Base-by-base conservation (phyloP, 2,888 invertebrate genomes). In the Erebia aethiops region DNA sequence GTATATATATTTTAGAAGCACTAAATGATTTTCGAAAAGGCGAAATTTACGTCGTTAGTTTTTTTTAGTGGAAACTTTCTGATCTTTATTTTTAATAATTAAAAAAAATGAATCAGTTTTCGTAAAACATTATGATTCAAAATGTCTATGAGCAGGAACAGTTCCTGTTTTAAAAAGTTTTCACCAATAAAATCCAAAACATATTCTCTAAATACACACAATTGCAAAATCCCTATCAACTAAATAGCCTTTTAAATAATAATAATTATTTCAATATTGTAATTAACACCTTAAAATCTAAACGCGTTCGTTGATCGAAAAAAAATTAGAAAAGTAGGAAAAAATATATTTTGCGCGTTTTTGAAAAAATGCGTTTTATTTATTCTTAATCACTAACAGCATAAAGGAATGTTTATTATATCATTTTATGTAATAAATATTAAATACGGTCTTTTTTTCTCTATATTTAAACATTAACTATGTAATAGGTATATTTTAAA, bases 1-100 rank as follows among this genome's bases (percentile, higher is more conserved):
- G 81, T 86, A 86, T 84, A 87, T 84, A 80, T 76, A 21, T 18
- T 81, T 76, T 85, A 82, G 79, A 87, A 89, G 90, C 89, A 87
- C 76, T 69, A 71, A 69, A 71, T 35, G 49, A 54, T 69, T 46
- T 18, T 18, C 49, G 16, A 56, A 41, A 52, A 56, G 57, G 46
- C 43, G 10, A 60, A 57, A 57, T 65, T 52, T 57, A 2, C 2
- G 11, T 3, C 10, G 21, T 18, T 9, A 18, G 1, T 7, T 26
- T 57, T 57, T 26, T 26, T 57, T 57, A 5, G 26, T 26, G 26
- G 8, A 26, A 57, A 5, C 26, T 18, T 14, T 35, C 35, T 26
- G 5, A 35, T 35, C 7, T 7, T 7, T 35, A 1, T 56, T 11
- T 21, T 21, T 21, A 18, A 9, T 21, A 9, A 21, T 14, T n/a